phyloP scores from a whole-genome alignment of 1,140 invertebrate genomes.

The Latrodectus geometricus region DNA sequence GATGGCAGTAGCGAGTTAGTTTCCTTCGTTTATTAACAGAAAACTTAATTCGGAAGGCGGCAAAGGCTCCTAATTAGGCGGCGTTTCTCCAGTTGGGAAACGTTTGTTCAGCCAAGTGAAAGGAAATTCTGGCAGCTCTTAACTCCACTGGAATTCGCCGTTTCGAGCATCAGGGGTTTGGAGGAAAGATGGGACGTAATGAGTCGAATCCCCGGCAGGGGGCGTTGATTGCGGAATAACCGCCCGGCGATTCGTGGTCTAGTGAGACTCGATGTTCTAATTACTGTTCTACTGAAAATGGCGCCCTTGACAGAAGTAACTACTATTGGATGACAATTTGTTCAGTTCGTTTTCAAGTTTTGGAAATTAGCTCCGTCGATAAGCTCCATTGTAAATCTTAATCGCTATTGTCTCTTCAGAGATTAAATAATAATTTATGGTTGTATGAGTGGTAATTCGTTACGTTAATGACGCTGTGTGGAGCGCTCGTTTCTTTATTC shows the following conservation, averaged over 20 bases:
- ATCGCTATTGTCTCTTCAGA: too few species aligned
- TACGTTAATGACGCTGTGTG: too few species aligned
- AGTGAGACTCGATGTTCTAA: constrained; percentile 21
- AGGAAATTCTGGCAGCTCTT: not conserved
- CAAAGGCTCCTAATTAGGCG: not conserved
- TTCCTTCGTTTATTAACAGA: constrained; percentile 51
- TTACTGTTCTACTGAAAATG: constrained; percentile 5
- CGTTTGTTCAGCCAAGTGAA: not conserved
- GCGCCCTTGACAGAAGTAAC: not conserved
- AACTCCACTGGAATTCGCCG: not conserved
- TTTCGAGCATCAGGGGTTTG: not conserved
- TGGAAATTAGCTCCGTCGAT: too few species aligned
- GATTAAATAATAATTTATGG: too few species aligned
- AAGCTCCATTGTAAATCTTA: too few species aligned
- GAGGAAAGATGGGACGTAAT: not conserved
- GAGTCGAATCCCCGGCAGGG: not conserved
- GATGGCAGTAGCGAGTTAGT: constrained; percentile 6
- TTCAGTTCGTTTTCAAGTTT: too few species aligned
- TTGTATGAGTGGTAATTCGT: too few species aligned
- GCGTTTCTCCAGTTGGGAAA: not conserved
- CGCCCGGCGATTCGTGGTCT: not conserved
- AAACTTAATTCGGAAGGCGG: constrained; percentile 47
- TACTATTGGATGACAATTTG: not conserved
- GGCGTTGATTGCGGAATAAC: constrained; percentile 15
- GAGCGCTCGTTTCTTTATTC: too few species aligned